Evolutionary conservation across 2,888 invertebrate genomes (phyloP).

Genomic region (Yponomeuta evonymella): DNA sequence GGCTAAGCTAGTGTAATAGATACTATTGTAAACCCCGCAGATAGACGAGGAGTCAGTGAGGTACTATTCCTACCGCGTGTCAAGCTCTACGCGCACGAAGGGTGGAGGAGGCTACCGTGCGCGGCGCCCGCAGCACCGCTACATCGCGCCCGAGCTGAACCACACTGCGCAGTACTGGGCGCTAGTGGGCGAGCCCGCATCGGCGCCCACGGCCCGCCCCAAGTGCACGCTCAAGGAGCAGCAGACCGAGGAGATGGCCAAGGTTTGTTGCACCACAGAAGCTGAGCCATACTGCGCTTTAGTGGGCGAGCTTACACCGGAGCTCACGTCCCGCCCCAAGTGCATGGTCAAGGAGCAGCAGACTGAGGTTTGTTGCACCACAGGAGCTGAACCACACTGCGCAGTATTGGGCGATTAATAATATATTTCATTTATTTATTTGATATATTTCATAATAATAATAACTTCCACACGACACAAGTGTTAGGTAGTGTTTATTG

Average conservation of each 20-base stretch:
- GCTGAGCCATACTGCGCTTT: slow-evolving; percentile 23
- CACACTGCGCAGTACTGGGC: slow-evolving; percentile 69
- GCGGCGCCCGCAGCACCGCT: slow-evolving; percentile 64
- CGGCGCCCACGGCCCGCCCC: slow-evolving; percentile 45
- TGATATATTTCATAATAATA: too few species aligned
- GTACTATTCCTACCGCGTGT: slow-evolving; percentile 65
- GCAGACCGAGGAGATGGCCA: slow-evolving; percentile 61
- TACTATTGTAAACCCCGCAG: slow-evolving; percentile 28
- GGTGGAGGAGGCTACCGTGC: slow-evolving; percentile 57
- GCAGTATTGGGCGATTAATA: slow-evolving; percentile 57
- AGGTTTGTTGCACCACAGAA: slow-evolving; percentile 35
- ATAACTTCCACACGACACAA: not conserved
- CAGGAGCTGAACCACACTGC: slow-evolving; percentile 68
- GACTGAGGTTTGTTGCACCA: slow-evolving; percentile 48
- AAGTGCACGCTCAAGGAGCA: slow-evolving; percentile 64
- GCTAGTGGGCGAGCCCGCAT: slow-evolving; percentile 61
- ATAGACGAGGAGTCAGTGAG: slow-evolving; percentile 61
- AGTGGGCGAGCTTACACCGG: slow-evolving; percentile 60
- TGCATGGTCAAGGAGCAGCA: slow-evolving; percentile 63
- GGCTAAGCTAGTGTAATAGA: too few species aligned
- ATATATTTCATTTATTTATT: too few species aligned
- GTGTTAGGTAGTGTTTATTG: too few species aligned
- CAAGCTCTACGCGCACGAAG: slow-evolving; percentile 62
- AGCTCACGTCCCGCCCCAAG: slow-evolving; percentile 42
- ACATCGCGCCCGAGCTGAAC: slow-evolving; percentile 67